Conservation (phyloP, 2,888 invertebrate genomes). For the Philaethria dido region DNA sequence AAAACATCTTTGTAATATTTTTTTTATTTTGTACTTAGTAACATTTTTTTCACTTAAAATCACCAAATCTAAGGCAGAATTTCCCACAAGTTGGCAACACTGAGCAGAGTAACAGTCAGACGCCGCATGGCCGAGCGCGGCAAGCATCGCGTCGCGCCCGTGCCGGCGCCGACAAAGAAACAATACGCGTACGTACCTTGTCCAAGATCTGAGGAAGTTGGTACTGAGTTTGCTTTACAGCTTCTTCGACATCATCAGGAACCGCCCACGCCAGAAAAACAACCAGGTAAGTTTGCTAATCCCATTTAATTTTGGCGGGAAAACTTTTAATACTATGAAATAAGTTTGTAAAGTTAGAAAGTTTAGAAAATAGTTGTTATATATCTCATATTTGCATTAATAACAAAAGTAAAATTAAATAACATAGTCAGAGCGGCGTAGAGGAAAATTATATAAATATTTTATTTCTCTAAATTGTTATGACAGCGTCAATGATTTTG, state of each 20-base stretch:
- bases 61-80: constrained; percentile 39
- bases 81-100: constrained; percentile 53
- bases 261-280: constrained; percentile 61
- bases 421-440: background rate
- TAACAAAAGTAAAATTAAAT: background rate
- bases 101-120: constrained; percentile 58
- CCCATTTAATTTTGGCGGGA: constrained; percentile 43
- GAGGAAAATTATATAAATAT: constrained; percentile 5
- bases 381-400: background rate
- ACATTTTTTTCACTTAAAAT: background rate
- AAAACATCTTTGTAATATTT: no score
- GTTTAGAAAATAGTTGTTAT: background rate
- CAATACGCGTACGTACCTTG: constrained; percentile 81
- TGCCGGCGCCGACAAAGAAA: constrained; percentile 74
- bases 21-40: no score
- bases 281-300: constrained; percentile 48
- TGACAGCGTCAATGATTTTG: constrained; percentile 28
- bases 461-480: constrained; percentile 22
- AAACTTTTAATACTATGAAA: constrained; percentile 38
- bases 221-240: constrained; percentile 75
- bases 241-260: constrained; percentile 55
- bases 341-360: constrained; percentile 1
- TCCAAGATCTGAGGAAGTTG: constrained; percentile 80
- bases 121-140: constrained; percentile 82
- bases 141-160: constrained; percentile 79